These are phyloP conservation scores for Acipenser transmontanus DNA, from an alignment of 2,797 vertebrate species.

Conservation along the genomic window DNA sequence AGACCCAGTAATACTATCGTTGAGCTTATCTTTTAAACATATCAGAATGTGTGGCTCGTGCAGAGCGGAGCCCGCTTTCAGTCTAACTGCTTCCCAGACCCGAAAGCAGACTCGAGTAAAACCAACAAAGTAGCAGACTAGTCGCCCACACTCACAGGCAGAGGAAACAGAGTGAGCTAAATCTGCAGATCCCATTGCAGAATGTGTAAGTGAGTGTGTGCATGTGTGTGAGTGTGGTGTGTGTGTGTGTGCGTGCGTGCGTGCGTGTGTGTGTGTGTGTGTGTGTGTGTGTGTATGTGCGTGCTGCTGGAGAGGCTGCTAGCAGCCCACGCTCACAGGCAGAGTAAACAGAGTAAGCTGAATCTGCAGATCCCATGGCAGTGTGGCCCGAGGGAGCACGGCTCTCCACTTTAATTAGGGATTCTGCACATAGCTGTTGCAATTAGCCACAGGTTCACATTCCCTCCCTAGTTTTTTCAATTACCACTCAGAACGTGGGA, in stretches of 20 bases:
- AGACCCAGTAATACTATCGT: no score
- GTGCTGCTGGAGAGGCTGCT: neutral
- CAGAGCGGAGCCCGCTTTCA: no score
- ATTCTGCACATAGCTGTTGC: conserved; percentile 42
- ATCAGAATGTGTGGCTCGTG: no score
- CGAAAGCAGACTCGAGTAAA: no score
- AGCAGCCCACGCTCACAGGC: neutral
- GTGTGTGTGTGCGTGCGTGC: conserved; percentile 11
- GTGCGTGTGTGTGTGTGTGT: neutral
- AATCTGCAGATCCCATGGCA: conserved; percentile 7
- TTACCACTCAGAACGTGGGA: conserved; percentile 71
- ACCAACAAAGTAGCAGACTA: no score
- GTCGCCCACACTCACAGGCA: no score
- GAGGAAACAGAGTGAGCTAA: no score
- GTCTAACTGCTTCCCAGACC: no score
- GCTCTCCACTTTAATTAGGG: conserved; percentile 38
- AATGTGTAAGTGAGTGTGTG: conserved; percentile 19
- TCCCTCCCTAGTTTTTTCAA: conserved; percentile 63
- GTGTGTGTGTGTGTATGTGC: no score
- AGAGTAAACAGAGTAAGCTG: neutral
- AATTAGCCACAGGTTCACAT: conserved; percentile 56
- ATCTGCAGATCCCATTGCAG: no score
- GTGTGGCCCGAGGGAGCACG: neutral
- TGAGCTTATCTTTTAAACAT: no score
- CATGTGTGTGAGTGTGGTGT: conserved; percentile 1